Conservation (phyloP, 2,797 vertebrate genomes). For the Typhlichthys eigenmanni region DNA sequence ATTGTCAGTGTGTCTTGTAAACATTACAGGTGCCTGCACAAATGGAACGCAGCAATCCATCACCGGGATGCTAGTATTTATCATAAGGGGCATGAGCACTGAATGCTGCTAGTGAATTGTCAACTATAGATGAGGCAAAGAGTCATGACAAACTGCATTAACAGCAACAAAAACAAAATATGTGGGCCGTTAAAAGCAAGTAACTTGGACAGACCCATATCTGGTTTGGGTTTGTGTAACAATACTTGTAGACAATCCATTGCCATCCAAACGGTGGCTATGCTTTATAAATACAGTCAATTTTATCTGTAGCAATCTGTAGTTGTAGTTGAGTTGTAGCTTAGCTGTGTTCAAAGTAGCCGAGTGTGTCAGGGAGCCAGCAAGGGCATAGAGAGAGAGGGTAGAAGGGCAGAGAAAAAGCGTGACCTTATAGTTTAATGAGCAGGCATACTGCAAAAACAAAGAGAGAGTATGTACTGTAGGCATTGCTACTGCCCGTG, state of each 20-base stretch:
- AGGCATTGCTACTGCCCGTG: background rate
- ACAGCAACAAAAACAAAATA: no score
- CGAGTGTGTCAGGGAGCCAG: slow-evolving; percentile 54
- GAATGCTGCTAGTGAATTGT: no score
- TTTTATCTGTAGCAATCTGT: slow-evolving; percentile 68
- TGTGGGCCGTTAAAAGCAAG: no score
- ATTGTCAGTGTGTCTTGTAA: no score
- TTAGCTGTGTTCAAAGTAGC: slow-evolving; percentile 50
- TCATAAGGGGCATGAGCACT: no score
- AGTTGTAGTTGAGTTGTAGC: slow-evolving; percentile 53
- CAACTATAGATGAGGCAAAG: no score
- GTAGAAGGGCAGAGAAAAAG: slow-evolving; percentile 34
- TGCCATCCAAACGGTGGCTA: slow-evolving; percentile 52
- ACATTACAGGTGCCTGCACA: no score
- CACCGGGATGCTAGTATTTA: no score
- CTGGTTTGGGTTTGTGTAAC: slow-evolving; percentile 33
- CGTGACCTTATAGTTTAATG: slow-evolving; percentile 66
- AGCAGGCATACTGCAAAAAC: slow-evolving; percentile 42
- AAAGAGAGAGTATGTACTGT: slow-evolving; percentile 44
- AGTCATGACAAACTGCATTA: no score
- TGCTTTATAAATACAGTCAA: slow-evolving; percentile 61
- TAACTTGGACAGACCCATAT: background rate
- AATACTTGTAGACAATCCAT: slow-evolving; percentile 49
- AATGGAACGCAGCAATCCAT: no score
- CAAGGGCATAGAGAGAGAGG: slow-evolving; percentile 53